These are phyloP conservation scores for Mustela lutreola DNA, from an alignment of 2,113 vertebrate species.

Conservation along the genomic window DNA sequence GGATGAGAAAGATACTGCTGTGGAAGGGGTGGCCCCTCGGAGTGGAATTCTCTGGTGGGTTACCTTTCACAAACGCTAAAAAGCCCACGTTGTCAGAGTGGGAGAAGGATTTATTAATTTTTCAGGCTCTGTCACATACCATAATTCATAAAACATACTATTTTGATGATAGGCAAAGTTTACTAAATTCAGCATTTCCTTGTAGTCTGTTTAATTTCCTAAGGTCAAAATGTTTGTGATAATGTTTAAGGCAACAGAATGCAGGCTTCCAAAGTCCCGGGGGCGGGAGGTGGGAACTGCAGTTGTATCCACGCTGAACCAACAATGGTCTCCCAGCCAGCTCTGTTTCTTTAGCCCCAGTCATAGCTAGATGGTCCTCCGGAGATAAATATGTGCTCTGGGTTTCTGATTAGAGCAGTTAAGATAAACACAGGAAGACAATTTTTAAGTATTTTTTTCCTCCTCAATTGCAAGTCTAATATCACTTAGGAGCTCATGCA, in stretches of 20 bases:
- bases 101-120: background rate
- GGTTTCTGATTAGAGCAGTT: background rate
- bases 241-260: background rate
- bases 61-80: background rate
- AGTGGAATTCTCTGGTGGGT: background rate
- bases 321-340: rapidly evolving
- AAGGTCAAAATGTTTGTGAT: background rate
- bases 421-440: background rate
- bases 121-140: background rate
- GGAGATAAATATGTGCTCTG: background rate
- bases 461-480: background rate
- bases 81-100: background rate
- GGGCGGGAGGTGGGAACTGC: background rate
- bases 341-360: background rate
- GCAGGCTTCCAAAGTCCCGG: background rate
- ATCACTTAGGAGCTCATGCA: background rate
- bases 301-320: no score
- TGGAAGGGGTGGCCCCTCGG: background rate
- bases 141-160: background rate
- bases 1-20: background rate
- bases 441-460: no score
- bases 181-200: background rate
- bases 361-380: background rate
- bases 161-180: background rate
- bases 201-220: background rate